These are phyloP conservation scores for Apantesis nais DNA, from an alignment of 2,888 invertebrate species.

Conservation along the genomic window DNA sequence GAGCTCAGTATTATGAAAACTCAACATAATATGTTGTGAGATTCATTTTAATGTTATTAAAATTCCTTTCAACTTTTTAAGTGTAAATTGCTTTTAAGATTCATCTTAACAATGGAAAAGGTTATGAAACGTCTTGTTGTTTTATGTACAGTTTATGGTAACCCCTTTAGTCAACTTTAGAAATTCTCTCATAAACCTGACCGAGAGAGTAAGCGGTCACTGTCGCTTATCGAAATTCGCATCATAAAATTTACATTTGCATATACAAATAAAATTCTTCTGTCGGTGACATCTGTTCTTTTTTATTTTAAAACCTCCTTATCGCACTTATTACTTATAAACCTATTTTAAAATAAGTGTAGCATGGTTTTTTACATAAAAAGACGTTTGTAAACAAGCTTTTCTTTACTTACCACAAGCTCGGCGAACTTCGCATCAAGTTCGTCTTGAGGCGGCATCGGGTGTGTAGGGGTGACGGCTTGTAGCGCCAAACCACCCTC, in stretches of 20 bases:
- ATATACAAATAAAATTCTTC: no score
- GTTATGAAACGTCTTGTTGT: slow-evolving; percentile 14
- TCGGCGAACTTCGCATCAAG: slow-evolving; percentile 97
- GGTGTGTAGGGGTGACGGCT: slow-evolving; percentile 95
- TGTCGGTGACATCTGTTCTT: no score
- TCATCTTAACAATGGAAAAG: slow-evolving; percentile 45
- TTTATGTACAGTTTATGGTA: neutral
- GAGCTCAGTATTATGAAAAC: slow-evolving; percentile 54
- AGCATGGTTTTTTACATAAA: neutral
- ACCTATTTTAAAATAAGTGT: neutral
- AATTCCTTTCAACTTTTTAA: slow-evolving; percentile 44
- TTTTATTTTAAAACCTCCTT: neutral
- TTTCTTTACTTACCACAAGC: slow-evolving; percentile 89
- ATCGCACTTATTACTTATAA: neutral
- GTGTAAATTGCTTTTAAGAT: slow-evolving; percentile 35
- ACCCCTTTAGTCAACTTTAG: neutral
- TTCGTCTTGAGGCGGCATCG: slow-evolving; percentile 97
- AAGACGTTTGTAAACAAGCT: neutral
- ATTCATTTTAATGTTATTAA: slow-evolving; percentile 51
- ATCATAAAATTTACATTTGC: no score
- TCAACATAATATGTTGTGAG: slow-evolving; percentile 48
- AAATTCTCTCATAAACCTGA: neutral
- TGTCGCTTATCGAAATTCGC: neutral
- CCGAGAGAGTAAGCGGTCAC: neutral
- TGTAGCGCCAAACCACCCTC: slow-evolving; percentile 94